Evolutionary conservation across 1,140 invertebrate genomes (phyloP).

Genomic region (Rhyacophila brunnea): DNA sequence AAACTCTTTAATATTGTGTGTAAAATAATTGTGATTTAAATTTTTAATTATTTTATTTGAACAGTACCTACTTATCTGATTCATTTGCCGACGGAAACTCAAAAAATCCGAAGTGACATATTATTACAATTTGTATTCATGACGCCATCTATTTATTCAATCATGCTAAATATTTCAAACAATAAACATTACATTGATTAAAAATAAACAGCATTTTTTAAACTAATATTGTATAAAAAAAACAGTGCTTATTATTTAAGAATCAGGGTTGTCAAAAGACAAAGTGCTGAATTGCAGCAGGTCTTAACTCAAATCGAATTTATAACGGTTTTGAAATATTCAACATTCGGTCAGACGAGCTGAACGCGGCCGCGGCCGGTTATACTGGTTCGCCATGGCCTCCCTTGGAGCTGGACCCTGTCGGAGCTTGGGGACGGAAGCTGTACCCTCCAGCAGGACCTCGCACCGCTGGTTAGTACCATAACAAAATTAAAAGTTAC

Average conservation of each 20-base stretch:
- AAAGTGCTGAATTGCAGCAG: constrained; percentile 41
- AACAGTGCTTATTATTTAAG: neutral
- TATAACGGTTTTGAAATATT: constrained; percentile 35
- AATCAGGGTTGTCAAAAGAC: constrained; percentile 14
- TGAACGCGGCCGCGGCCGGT: constrained; percentile 65
- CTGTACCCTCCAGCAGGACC: constrained; percentile 65
- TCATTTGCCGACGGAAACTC: too few relatives aligned
- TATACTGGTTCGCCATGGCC: constrained; percentile 71
- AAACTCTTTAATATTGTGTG: too few relatives aligned
- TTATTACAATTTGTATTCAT: too few relatives aligned
- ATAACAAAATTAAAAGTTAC: too few relatives aligned
- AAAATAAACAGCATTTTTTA: neutral
- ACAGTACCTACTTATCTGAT: too few relatives aligned
- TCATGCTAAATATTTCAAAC: too few relatives aligned
- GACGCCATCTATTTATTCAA: too few relatives aligned
- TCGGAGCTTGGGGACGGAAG: constrained; percentile 70
- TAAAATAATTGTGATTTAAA: too few relatives aligned
- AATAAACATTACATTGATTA: too few relatives aligned
- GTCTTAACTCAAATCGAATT: constrained; percentile 40
- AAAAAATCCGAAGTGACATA: too few relatives aligned
- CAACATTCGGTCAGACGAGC: constrained; percentile 72
- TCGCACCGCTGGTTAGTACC: constrained; percentile 51
- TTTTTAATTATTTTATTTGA: too few relatives aligned
- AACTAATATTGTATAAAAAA: too few relatives aligned
- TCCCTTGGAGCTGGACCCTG: constrained; percentile 66